Percentiles rank a stretch among this genome's conserved stretches.
Evolutionary conservation across 2,797 vertebrate genomes (phyloP).

Genomic region (Apodemus agrarius): DNA sequence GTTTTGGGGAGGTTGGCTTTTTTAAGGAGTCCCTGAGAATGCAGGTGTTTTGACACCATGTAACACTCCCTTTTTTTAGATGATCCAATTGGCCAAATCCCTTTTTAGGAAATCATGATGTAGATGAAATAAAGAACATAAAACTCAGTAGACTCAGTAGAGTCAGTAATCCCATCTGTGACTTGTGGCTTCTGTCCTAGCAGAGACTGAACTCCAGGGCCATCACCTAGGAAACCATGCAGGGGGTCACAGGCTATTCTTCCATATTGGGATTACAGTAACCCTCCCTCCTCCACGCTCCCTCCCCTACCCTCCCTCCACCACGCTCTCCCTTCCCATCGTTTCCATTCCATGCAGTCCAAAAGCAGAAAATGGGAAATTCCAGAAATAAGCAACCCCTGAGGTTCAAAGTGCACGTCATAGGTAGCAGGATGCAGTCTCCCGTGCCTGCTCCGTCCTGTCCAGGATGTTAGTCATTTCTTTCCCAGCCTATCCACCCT

Average conservation of each 20-base stretch:
- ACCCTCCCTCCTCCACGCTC: not conserved
- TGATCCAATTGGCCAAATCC: not conserved
- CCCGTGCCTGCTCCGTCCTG: not conserved
- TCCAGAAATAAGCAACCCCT: not conserved
- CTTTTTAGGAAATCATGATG: not conserved
- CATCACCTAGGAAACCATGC: not conserved
- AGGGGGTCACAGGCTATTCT: not conserved
- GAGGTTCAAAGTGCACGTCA: not conserved
- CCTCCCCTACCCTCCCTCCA: not conserved
- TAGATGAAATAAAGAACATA: not conserved
- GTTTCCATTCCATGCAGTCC: not conserved
- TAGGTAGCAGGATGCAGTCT: no score
- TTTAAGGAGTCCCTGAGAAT: not conserved
- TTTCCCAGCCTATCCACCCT: not conserved
- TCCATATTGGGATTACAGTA: accelerated
- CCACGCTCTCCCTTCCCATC: not conserved
- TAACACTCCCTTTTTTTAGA: not conserved
- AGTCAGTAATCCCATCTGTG: not conserved
- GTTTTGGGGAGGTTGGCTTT: not conserved
- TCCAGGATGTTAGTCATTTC: not conserved
- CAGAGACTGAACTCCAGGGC: not conserved
- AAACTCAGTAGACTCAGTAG: not conserved
- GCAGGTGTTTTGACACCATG: not conserved
- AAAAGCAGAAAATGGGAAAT: not conserved
- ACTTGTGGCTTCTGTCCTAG: not conserved